Evolutionary conservation across 2,888 invertebrate genomes (phyloP).

Genomic region (Pinctada fucata): DNA sequence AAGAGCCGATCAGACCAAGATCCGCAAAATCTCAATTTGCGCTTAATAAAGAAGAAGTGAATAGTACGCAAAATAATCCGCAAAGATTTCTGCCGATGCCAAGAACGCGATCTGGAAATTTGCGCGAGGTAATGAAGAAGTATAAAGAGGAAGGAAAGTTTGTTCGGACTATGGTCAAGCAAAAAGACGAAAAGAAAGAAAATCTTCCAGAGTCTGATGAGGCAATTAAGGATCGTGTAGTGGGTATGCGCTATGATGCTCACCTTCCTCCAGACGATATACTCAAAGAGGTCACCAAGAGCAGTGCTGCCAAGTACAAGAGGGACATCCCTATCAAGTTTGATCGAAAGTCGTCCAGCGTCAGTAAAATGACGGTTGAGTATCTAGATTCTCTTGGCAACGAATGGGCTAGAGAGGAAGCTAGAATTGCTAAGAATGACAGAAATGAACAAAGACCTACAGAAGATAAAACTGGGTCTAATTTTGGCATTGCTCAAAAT

Average conservation of each 20-base stretch:
- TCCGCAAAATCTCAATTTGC: conserved; percentile 57
- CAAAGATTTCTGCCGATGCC: conserved; percentile 41
- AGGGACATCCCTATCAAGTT: conserved; percentile 44
- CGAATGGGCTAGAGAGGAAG: conserved; percentile 58
- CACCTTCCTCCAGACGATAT: conserved; percentile 63
- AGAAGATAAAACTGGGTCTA: neutral
- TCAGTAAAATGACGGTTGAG: conserved; percentile 61
- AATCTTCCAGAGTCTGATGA: conserved; percentile 7
- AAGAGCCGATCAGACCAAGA: conserved; percentile 45
- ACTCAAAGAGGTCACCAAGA: conserved; percentile 55
- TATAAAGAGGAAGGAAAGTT: conserved; percentile 45
- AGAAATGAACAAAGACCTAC: neutral
- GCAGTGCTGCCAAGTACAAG: conserved; percentile 49
- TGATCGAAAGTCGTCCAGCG: conserved; percentile 49
- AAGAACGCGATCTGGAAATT: conserved; percentile 55
- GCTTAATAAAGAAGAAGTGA: conserved; percentile 26
- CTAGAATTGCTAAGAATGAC: conserved; percentile 6
- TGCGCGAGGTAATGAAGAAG: conserved; percentile 48
- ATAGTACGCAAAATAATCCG: neutral
- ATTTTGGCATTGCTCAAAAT: neutral
- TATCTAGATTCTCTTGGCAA: conserved; percentile 63
- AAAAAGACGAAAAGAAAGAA: conserved; percentile 5
- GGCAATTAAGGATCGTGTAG: neutral
- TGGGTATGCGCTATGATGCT: conserved; percentile 44
- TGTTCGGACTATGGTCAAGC: conserved; percentile 11